Evolutionary conservation across 2,113 vertebrate genomes (phyloP).

Genomic region (Choloepus hoffmanni): DNA sequence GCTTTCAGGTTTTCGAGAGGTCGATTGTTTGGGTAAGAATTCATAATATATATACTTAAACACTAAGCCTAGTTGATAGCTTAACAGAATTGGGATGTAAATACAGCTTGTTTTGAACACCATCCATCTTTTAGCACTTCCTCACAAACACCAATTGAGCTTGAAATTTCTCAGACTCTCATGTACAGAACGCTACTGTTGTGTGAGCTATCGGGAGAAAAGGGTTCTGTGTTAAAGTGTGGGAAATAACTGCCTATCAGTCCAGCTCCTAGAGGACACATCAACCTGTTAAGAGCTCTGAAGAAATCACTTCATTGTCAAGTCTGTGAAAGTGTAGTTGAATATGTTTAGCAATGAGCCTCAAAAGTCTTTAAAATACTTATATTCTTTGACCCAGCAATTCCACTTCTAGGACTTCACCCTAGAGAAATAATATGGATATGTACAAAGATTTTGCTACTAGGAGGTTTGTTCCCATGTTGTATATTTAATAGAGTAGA

Average conservation of each 20-base stretch:
- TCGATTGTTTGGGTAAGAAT: neutral
- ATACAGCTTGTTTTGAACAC: neutral
- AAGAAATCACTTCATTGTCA: neutral
- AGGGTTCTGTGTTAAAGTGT: neutral
- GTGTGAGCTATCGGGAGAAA: neutral
- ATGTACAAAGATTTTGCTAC: neutral
- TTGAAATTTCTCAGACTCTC: slow-evolving; percentile 43
- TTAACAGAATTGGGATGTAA: neutral
- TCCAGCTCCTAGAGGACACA: neutral
- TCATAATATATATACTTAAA: neutral
- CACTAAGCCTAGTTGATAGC: neutral
- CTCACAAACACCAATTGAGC: neutral
- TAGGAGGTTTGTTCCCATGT: neutral
- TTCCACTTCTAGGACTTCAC: neutral
- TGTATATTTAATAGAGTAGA: slow-evolving; percentile 20
- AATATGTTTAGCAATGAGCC: neutral
- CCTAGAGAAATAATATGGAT: neutral
- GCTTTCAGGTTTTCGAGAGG: neutral
- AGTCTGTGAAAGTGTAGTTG: neutral
- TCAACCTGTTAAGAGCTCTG: neutral
- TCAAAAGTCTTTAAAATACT: slow-evolving; percentile 40
- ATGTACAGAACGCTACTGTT: neutral
- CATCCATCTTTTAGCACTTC: neutral
- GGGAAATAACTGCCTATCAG: neutral
- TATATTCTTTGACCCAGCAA: neutral